A percentile compares a stretch with the other conserved stretches of the same genome.
Conservation (phyloP, 2,113 vertebrate genomes). For the Takifugu flavidus region DNA sequence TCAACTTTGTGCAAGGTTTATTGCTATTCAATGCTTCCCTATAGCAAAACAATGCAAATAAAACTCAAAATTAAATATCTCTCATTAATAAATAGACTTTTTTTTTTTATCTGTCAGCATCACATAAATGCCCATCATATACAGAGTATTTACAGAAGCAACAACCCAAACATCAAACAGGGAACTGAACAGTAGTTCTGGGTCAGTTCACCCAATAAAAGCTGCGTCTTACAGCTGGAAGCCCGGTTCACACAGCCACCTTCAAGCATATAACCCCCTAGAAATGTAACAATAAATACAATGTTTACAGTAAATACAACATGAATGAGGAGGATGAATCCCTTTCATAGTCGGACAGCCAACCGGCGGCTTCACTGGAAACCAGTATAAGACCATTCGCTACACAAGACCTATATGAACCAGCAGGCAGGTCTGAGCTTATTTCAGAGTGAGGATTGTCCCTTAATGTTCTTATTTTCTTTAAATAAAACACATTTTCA, state of each 20-base stretch:
- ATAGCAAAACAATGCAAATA: slow-evolving; percentile 40
- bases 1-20: slow-evolving; percentile 61
- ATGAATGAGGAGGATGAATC: slow-evolving; percentile 26
- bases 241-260: slow-evolving; percentile 55
- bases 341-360: slow-evolving; percentile 46
- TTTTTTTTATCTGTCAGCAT: slow-evolving; percentile 16
- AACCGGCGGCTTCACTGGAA: slow-evolving; percentile 61
- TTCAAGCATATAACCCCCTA: slow-evolving; percentile 17
- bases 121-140: slow-evolving; percentile 20
- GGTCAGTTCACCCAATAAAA: slow-evolving; percentile 24
- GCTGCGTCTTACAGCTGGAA: slow-evolving; percentile 54
- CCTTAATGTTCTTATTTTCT: slow-evolving; percentile 16
- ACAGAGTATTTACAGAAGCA: slow-evolving; percentile 53
- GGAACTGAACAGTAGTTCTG: slow-evolving; percentile 47
- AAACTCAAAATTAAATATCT: slow-evolving; percentile 22
- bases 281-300: slow-evolving; percentile 42
- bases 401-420: slow-evolving; percentile 54
- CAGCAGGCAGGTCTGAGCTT: slow-evolving; percentile 50
- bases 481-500: background rate
- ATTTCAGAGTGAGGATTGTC: slow-evolving; percentile 2
- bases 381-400: slow-evolving; percentile 42
- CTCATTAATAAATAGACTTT: slow-evolving; percentile 28
- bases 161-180: slow-evolving; percentile 42
- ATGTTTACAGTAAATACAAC: slow-evolving; percentile 59
- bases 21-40: slow-evolving; percentile 55